Percentiles rank a stretch among this genome's conserved stretches.
Conservation (phyloP, 2,113 vertebrate genomes). For the Melanerpes aurifrons region DNA sequence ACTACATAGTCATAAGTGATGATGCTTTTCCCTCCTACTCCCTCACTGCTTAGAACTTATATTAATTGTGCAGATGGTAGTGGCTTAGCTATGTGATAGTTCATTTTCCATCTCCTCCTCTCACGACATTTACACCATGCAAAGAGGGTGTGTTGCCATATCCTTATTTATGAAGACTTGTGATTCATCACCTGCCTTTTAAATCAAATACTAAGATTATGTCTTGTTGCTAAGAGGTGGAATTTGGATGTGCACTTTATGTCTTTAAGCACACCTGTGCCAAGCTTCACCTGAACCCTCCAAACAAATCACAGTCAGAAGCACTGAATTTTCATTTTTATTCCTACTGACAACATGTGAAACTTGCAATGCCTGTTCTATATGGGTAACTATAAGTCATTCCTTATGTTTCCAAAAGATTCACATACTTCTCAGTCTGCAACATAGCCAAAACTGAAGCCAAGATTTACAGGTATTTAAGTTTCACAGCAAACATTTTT, state of each 20-base stretch:
- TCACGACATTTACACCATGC: slow-evolving; percentile 48
- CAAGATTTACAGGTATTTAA: background rate
- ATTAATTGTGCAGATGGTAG: slow-evolving; percentile 59
- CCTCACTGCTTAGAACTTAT: slow-evolving; percentile 16
- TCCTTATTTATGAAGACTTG: background rate
- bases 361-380: background rate
- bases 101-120: slow-evolving; percentile 28
- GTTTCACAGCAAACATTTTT: background rate
- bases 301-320: background rate
- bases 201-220: slow-evolving; percentile 1
- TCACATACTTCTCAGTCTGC: background rate
- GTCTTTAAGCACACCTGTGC: slow-evolving; percentile 3
- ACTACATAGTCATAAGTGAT: slow-evolving; percentile 58
- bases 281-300: background rate
- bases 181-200: slow-evolving; percentile 62
- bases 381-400: background rate
- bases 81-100: slow-evolving; percentile 35
- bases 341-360: background rate
- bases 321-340: background rate
- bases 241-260: background rate
- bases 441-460: background rate
- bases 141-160: slow-evolving; percentile 33
- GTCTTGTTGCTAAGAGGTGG: slow-evolving; percentile 45
- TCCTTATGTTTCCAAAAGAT: background rate
- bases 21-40: slow-evolving; percentile 55